Evolutionary conservation across 2,113 vertebrate genomes (phyloP).

Genomic region (Lates calcarifer): DNA sequence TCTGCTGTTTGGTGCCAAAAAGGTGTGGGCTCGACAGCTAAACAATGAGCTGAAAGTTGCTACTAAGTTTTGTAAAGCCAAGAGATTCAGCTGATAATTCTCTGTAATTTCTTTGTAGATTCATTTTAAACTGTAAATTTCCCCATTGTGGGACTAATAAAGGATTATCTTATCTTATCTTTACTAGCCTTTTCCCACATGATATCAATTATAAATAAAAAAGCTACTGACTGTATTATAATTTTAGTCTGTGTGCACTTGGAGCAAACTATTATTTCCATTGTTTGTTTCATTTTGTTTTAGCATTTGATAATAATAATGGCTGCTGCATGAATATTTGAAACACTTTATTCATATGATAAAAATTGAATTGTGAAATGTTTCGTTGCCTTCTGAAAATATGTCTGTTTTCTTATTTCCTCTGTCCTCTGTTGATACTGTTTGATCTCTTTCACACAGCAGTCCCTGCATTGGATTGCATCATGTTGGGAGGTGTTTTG

Average conservation of each 20-base stretch:
- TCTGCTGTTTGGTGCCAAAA: background rate
- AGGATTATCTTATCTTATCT: no score
- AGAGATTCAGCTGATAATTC: background rate
- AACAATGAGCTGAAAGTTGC: no score
- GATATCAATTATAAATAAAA: background rate
- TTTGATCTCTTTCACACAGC: constrained; percentile 3
- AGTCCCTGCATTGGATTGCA: background rate
- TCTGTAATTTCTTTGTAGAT: background rate
- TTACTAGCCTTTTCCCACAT: background rate
- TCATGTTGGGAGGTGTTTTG: background rate
- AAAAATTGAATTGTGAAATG: background rate
- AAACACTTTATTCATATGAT: background rate
- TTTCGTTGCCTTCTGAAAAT: background rate
- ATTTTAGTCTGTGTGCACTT: no score
- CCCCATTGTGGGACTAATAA: no score
- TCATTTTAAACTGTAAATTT: no score
- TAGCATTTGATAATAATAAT: background rate
- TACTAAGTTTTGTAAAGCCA: no score
- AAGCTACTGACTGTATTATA: no score
- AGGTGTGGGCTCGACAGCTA: background rate
- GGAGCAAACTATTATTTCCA: background rate
- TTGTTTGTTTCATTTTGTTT: background rate
- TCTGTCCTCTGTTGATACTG: background rate
- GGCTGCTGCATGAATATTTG: background rate
- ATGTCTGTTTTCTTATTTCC: background rate